phyloP scores from a whole-genome alignment of 2,888 invertebrate genomes.

The Tiphia femorata region DNA sequence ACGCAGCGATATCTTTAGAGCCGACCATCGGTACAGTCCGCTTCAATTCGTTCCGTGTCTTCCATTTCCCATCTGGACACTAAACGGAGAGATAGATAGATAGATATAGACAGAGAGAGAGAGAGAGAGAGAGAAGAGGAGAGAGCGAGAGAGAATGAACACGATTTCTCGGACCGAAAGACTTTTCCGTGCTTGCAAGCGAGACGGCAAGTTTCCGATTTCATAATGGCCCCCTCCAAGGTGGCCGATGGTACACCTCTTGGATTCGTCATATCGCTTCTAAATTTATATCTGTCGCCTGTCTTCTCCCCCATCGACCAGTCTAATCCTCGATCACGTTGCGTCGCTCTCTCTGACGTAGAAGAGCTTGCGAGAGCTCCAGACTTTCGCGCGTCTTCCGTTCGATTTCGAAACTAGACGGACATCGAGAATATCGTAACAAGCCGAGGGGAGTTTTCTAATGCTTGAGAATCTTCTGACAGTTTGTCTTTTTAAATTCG shows the following conservation, averaged over 20 bases:
- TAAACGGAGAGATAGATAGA: not conserved
- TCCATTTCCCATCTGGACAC: no score
- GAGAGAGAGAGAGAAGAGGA: not conserved
- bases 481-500: no score
- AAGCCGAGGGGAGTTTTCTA: no score
- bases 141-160: constrained; percentile 3
- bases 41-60: constrained; percentile 50
- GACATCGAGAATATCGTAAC: no score
- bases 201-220: not conserved
- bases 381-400: no score
- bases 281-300: not conserved
- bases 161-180: constrained; percentile 3
- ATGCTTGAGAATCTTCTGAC: no score
- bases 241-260: no score
- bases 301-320: not conserved
- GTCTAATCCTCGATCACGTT: no score
- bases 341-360: no score
- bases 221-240: not conserved
- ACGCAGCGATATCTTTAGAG: constrained; percentile 66
- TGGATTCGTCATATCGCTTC: not conserved
- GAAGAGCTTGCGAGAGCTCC: no score
- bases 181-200: not conserved
- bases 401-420: no score
- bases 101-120: not conserved
- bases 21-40: constrained; percentile 53